Conservation (phyloP, 2,113 vertebrate genomes). For the Perccottus glenii region DNA sequence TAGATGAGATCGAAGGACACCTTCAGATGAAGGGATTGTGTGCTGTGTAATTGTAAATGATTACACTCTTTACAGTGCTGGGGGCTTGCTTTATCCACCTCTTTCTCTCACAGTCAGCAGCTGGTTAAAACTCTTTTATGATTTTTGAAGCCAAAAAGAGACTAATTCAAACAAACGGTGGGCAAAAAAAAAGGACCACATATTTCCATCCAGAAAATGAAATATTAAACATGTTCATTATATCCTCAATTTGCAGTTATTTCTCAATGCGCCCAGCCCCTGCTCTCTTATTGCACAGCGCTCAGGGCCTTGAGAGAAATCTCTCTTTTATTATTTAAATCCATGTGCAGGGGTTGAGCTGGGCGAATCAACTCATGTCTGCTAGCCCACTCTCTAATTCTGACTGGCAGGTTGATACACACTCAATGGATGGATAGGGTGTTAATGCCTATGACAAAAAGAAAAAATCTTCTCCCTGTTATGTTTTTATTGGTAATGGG, state of each 20-base stretch:
- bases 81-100: slow-evolving; percentile 37
- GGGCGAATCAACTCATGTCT: slow-evolving; percentile 78
- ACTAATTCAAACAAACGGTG: slow-evolving; percentile 73
- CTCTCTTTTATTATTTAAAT: slow-evolving; percentile 87
- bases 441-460: slow-evolving; percentile 81
- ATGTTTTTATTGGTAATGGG: slow-evolving; percentile 89
- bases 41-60: slow-evolving; percentile 80
- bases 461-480: slow-evolving; percentile 78
- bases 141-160: slow-evolving; percentile 67
- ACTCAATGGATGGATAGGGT: slow-evolving; percentile 74
- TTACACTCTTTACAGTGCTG: slow-evolving; percentile 73
- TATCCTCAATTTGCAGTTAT: slow-evolving; percentile 84
- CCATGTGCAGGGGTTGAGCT: slow-evolving; percentile 78
- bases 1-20: slow-evolving; percentile 65
- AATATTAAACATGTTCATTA: slow-evolving; percentile 87
- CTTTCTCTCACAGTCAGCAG: slow-evolving; percentile 64
- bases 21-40: slow-evolving; percentile 56
- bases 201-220: slow-evolving; percentile 81
- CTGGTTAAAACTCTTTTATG: slow-evolving; percentile 70
- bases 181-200: slow-evolving; percentile 57
- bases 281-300: slow-evolving; percentile 78
- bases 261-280: slow-evolving; percentile 77
- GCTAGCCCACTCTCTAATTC: slow-evolving; percentile 77
- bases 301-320: slow-evolving; percentile 81
- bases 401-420: slow-evolving; percentile 84